phyloP scores from a whole-genome alignment of 2,888 invertebrate genomes.

The Netelia virgata region DNA sequence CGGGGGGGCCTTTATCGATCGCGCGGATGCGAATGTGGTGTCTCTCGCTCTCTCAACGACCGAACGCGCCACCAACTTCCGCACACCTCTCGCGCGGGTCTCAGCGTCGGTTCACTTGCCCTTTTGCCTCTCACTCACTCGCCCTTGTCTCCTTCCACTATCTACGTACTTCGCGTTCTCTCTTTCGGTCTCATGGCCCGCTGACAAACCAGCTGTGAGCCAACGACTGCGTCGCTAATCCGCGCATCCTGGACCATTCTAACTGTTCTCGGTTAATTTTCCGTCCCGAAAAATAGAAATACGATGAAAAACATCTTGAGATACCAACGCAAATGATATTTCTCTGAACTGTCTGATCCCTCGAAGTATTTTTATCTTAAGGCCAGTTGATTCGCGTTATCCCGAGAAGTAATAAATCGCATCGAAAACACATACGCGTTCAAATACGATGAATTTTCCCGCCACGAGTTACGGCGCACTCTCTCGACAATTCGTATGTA shows the following conservation, averaged over 20 bases:
- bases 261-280: background rate
- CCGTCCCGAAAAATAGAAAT: background rate
- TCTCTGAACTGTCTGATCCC: background rate
- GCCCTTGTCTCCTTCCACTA: slow-evolving; percentile 36
- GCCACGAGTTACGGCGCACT: slow-evolving; percentile 46
- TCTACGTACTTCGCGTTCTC: slow-evolving; percentile 23
- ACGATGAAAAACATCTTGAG: no score
- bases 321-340: no score
- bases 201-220: slow-evolving; percentile 62
- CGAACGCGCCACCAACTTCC: slow-evolving; percentile 71
- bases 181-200: slow-evolving; percentile 17
- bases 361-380: background rate
- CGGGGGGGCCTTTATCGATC: slow-evolving; percentile 72
- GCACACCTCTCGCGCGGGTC: slow-evolving; percentile 64
- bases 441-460: slow-evolving; percentile 41
- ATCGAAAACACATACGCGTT: background rate
- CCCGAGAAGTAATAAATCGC: no score
- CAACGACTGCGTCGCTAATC: slow-evolving; percentile 66
- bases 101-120: slow-evolving; percentile 57
- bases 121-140: slow-evolving; percentile 49
- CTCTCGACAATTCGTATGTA: slow-evolving; percentile 25
- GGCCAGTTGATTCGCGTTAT: background rate
- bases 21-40: slow-evolving; percentile 54
- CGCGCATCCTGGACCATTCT: slow-evolving; percentile 56
- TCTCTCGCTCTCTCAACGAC: slow-evolving; percentile 38